Evolutionary conservation across 2,888 invertebrate genomes (phyloP), one percentile per base, ranked within the genome.

Genomic region (Sylvicola cinctus): DNA sequence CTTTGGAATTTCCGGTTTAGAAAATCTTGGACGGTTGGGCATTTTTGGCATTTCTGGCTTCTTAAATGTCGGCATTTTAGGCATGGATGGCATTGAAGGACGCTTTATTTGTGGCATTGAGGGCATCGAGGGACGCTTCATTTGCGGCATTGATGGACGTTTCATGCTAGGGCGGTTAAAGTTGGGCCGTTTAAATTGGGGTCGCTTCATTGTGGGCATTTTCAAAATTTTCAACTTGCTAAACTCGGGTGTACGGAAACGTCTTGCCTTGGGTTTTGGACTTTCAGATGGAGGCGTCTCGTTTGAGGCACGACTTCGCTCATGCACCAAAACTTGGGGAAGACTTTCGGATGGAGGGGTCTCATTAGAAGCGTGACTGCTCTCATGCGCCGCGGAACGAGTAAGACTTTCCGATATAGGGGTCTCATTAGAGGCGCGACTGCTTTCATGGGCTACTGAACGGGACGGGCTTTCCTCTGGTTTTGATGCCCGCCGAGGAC

Each of bases 1-100:
- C 44, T 69, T 71, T 25, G 70, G 66, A 43, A 66, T 61, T 40
- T 73, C 71, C 0, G 68, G 64, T 39, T 67, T 45, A 6, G 57
- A 61, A 39, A 69, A 51, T 43, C 65, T 25, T 12, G n/a, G 68
- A 1, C 56, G 49, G n/a, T 50, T 43, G 41, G 66, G 65, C 7
- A 66, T 62, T 44, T 68, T 69, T 2, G 73, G 65, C 40, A 65
- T 61, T 41, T 50, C 53, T 25, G 69, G 69, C 42, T 67, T 62
- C 48, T 72, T 68, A 6, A 74, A 33, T 23, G 31, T 55, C 0
- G 57, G 58, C 2, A 41, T 33, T 38, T 44, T 43, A 25, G 43
- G 42, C 28, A 42, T 40, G 2, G 43, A n/a, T n/a, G n/a, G n/a
- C n/a, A n/a, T n/a, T n/a, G n/a, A n/a, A 25, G 25, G 7, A 25